These are phyloP conservation scores for Drosophila vallismaia DNA, from an alignment of 2,888 invertebrate species.

Conservation along the genomic window DNA sequence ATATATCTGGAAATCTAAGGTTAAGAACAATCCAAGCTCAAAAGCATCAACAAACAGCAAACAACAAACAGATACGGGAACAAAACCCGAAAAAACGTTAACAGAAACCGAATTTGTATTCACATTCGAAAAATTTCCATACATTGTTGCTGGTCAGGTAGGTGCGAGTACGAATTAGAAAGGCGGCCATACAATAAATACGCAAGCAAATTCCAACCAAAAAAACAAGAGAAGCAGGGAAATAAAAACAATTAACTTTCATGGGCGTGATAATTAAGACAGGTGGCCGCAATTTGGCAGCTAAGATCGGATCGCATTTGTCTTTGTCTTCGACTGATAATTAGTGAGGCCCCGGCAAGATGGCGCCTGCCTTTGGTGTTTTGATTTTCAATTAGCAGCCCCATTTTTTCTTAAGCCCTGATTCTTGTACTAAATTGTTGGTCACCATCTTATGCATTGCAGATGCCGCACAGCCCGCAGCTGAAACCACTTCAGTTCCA, in stretches of 20 bases:
- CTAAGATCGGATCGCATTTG: slow-evolving; percentile 16
- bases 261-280: slow-evolving; percentile 46
- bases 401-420: slow-evolving; percentile 3
- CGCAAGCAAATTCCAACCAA: slow-evolving; percentile 29
- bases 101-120: slow-evolving; percentile 15
- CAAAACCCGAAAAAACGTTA: slow-evolving; percentile 4
- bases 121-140: slow-evolving; percentile 38
- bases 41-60: slow-evolving; percentile 1
- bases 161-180: slow-evolving; percentile 66
- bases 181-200: slow-evolving; percentile 56
- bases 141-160: slow-evolving; percentile 61
- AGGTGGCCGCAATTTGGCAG: slow-evolving; percentile 41
- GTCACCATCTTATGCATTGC: slow-evolving; percentile 7
- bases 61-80: slow-evolving; percentile 11
- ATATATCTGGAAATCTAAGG: slow-evolving; percentile 54
- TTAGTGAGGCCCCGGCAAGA: slow-evolving; percentile 29
- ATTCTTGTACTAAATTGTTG: slow-evolving; percentile 11
- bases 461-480: slow-evolving; percentile 72
- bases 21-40: slow-evolving; percentile 38
- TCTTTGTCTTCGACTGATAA: slow-evolving; percentile 18
- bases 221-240: slow-evolving; percentile 17
- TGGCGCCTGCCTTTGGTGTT: slow-evolving; percentile 45
- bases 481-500: slow-evolving; percentile 65
- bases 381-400: slow-evolving; percentile 37
- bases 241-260: slow-evolving; percentile 54